A percentile compares a stretch with the other conserved stretches of the same genome.
Conservation (phyloP, 2,797 vertebrate genomes). For the Chaetodon trifasciatus region DNA sequence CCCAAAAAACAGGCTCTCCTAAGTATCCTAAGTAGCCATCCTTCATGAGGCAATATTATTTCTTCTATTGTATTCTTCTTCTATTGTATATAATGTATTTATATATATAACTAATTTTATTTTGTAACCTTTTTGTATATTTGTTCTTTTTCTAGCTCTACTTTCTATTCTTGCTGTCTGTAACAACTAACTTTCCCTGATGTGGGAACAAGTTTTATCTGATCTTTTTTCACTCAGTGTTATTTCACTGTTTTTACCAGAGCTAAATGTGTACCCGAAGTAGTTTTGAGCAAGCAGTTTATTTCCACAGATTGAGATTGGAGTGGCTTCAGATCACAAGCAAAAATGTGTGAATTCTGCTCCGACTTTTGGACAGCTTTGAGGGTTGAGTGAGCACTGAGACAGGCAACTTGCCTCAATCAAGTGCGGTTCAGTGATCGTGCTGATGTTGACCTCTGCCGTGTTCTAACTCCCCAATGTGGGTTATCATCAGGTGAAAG, state of each 20-base stretch:
- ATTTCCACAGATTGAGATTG: background rate
- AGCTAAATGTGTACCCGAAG: background rate
- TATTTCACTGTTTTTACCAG: background rate
- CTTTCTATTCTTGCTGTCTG: no score
- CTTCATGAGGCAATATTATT: no score
- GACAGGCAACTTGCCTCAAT: constrained; percentile 44
- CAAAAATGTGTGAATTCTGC: constrained; percentile 6
- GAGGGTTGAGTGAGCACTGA: constrained; percentile 38
- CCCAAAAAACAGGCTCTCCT: no score
- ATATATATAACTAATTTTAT: no score
- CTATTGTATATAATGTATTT: no score
- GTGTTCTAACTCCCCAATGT: constrained; percentile 61
- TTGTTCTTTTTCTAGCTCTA: no score
- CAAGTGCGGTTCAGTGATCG: constrained; percentile 62
- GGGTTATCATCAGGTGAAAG: constrained; percentile 62
- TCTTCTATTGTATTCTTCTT: no score
- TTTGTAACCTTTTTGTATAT: no score
- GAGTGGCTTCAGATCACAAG: background rate
- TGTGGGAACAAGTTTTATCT: no score
- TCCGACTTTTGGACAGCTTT: background rate
- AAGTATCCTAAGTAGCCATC: no score
- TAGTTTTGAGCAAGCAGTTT: background rate
- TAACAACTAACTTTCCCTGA: no score
- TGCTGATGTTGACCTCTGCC: constrained; percentile 55
- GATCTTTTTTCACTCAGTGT: background rate